Conservation (phyloP, 37 sponge, comb jelly and placozoan species). For the Ephydatia muelleri region DNA sequence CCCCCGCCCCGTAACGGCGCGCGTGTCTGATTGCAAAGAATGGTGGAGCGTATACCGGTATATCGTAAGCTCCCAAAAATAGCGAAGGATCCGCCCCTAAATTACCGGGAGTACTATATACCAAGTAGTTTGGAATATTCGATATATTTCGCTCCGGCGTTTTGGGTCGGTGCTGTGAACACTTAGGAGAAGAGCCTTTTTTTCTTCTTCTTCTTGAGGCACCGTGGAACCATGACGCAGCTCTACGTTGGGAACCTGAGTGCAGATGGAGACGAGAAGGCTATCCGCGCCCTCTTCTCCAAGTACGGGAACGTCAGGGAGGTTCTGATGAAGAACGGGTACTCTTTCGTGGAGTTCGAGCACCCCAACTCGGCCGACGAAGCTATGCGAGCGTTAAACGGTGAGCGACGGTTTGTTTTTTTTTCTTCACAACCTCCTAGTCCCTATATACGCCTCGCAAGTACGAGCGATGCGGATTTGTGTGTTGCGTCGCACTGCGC, state of each 20-base stretch:
- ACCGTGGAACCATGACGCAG: slow-evolving; percentile 83
- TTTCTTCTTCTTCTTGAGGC: too few species aligned
- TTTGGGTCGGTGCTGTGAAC: too few species aligned
- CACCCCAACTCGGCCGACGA: slow-evolving; percentile 50
- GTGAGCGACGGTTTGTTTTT: slow-evolving; percentile 29
- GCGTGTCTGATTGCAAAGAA: too few species aligned
- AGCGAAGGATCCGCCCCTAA: too few species aligned
- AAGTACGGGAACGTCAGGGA: slow-evolving; percentile 77
- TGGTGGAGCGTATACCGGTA: too few species aligned
- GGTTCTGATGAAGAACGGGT: slow-evolving; percentile 87
- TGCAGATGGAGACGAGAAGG: slow-evolving; percentile 82
- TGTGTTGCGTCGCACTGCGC: not conserved
- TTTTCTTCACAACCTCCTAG: not conserved
- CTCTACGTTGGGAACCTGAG: slow-evolving; percentile 89
- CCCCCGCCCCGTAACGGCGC: too few species aligned
- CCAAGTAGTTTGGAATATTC: too few species aligned
- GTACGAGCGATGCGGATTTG: not conserved
- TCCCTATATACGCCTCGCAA: not conserved
- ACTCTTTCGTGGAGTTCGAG: slow-evolving; percentile 90
- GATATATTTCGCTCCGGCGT: too few species aligned
- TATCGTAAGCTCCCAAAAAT: too few species aligned
- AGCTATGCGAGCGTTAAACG: slow-evolving; percentile 75
- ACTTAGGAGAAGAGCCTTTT: too few species aligned
- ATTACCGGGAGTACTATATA: too few species aligned
- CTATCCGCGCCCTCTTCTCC: slow-evolving; percentile 63